Percentiles rank a stretch among this genome's conserved stretches.
phyloP scores from a whole-genome alignment of 2,113 vertebrate species.

The Capreolus pygargus region DNA sequence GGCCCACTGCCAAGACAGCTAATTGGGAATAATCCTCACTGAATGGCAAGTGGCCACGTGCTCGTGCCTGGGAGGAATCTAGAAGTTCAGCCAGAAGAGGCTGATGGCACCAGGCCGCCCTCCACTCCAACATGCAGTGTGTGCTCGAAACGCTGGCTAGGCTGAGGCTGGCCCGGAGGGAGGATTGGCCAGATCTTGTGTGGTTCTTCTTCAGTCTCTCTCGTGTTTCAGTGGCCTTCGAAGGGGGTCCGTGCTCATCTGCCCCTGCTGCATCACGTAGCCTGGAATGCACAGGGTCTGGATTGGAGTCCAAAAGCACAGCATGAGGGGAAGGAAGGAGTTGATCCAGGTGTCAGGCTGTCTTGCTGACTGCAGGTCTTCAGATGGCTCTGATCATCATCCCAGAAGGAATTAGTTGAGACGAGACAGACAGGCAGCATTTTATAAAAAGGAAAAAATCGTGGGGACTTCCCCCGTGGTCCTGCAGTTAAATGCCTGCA shows the following conservation, averaged over 20 bases:
- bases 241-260: neutral
- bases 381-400: neutral
- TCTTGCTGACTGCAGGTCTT: neutral
- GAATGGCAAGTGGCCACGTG: neutral
- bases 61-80: neutral
- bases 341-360: neutral
- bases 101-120: rapidly evolving
- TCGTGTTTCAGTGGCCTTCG: neutral
- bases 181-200: rapidly evolving
- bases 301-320: neutral
- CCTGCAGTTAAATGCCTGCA: neutral
- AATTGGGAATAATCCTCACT: rapidly evolving
- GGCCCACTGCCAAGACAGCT: rapidly evolving
- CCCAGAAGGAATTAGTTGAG: neutral
- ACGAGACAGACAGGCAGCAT: neutral
- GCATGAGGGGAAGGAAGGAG: rapidly evolving
- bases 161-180: neutral
- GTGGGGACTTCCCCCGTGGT: neutral
- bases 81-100: neutral
- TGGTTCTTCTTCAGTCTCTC: neutral
- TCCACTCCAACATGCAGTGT: rapidly evolving
- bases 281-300: neutral
- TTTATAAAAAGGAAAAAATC: neutral
- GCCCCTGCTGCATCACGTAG: rapidly evolving
- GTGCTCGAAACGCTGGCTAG: rapidly evolving